A percentile compares a stretch with the other conserved stretches of the same genome.
Conservation (phyloP, 2,113 vertebrate genomes). For the Elephas maximus region DNA sequence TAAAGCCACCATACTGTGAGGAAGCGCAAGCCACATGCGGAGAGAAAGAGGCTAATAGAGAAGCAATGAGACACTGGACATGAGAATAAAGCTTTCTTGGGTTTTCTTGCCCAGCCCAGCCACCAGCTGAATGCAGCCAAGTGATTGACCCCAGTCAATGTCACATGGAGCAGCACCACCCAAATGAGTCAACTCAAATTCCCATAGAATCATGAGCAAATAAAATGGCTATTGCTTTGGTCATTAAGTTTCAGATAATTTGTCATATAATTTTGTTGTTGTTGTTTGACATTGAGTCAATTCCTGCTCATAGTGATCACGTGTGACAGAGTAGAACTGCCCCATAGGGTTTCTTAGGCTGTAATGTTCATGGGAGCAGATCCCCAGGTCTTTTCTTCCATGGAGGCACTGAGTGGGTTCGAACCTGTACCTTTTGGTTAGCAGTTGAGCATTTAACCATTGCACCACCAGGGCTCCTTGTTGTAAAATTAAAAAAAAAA, state of each 20-base stretch:
- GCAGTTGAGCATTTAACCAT: too few relatives aligned
- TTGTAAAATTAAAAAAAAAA: too few relatives aligned
- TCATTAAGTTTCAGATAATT: neutral
- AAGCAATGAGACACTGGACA: neutral
- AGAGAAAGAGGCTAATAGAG: neutral
- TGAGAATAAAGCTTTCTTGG: neutral
- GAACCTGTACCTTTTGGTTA: too few relatives aligned
- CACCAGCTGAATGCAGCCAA: neutral
- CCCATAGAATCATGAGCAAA: neutral
- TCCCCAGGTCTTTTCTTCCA: too few relatives aligned
- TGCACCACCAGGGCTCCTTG: too few relatives aligned
- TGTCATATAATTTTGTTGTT: neutral
- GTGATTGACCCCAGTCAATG: neutral
- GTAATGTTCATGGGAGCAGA: too few relatives aligned
- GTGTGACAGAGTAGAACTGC: too few relatives aligned
- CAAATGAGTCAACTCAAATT: neutral
- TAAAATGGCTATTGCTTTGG: neutral
- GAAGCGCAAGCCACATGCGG: neutral
- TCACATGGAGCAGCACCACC: too few relatives aligned
- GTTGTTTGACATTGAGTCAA: too few relatives aligned
- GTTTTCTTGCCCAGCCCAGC: neutral
- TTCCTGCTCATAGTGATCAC: too few relatives aligned
- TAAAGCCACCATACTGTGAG: neutral
- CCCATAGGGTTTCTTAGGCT: too few relatives aligned
- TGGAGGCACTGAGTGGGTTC: too few relatives aligned